Percentiles rank a stretch among this genome's conserved stretches.
These are phyloP conservation scores for Arenaria interpres DNA, from an alignment of 2,113 vertebrate species.

Conservation along the genomic window DNA sequence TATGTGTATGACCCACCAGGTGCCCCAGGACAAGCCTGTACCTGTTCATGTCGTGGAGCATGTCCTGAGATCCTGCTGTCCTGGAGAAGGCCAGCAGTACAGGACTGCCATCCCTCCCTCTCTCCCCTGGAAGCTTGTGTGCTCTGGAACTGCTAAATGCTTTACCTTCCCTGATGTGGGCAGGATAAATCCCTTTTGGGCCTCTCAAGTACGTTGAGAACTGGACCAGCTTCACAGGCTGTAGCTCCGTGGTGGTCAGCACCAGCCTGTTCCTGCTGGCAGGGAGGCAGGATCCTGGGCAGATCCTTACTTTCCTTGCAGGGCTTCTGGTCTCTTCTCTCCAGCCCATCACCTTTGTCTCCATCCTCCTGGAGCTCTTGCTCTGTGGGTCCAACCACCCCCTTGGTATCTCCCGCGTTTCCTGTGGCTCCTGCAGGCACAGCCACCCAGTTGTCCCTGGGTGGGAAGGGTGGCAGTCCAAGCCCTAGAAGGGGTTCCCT, in stretches of 20 bases:
- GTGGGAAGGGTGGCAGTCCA: background rate
- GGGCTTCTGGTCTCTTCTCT: background rate
- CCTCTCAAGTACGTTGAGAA: background rate
- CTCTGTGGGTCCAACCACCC: background rate
- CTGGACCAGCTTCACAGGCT: background rate
- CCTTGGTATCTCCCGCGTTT: background rate
- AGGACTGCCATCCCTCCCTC: background rate
- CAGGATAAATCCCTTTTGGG: background rate
- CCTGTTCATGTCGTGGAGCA: background rate
- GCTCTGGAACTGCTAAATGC: background rate
- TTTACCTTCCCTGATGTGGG: background rate
- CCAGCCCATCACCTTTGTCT: background rate
- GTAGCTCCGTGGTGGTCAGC: background rate
- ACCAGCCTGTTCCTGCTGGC: background rate
- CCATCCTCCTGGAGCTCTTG: background rate
- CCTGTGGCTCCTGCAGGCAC: background rate
- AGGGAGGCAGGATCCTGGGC: background rate
- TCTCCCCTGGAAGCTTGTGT: background rate
- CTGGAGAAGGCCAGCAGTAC: background rate
- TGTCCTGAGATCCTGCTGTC: background rate
- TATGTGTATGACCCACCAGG: background rate
- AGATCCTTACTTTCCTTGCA: background rate
- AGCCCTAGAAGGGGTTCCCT: background rate
- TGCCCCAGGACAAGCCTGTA: background rate
- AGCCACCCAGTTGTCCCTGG: background rate